Evolutionary conservation across 2,888 invertebrate species (phyloP).

Genomic region (Ametastegia equiseti): DNA sequence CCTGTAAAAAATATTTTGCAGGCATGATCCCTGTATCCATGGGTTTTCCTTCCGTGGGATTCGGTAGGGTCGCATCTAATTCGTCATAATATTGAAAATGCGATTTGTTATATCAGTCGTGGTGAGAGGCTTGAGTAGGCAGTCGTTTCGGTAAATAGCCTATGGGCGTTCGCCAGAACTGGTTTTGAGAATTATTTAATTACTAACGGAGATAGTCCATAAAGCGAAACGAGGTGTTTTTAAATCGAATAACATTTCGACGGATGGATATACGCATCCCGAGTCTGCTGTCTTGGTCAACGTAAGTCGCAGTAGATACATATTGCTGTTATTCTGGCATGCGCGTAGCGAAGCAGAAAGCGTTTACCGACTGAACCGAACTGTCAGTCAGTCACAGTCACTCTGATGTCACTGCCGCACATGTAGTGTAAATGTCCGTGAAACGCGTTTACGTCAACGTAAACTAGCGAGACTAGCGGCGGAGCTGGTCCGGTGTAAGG

Average conservation of each 20-base stretch:
- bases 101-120: not conserved
- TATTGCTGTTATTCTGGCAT: constrained; percentile 5
- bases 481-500: not conserved
- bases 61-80: too few relatives aligned
- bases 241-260: not conserved
- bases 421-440: constrained; percentile 33
- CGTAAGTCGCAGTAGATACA: not conserved
- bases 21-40: too few relatives aligned
- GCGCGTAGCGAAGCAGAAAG: not conserved
- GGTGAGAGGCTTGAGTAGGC: not conserved
- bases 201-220: not conserved
- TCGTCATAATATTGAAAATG: too few relatives aligned
- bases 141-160: not conserved
- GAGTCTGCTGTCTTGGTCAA: not conserved
- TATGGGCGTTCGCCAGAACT: not conserved
- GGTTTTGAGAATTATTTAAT: not conserved
- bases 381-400: constrained; percentile 34
- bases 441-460: constrained; percentile 1
- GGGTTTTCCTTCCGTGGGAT: too few relatives aligned
- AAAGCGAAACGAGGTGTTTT: not conserved
- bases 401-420: constrained; percentile 39
- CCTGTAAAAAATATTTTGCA: too few relatives aligned
- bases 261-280: not conserved
- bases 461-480: not conserved
- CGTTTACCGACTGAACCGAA: constrained; percentile 38